Evolutionary conservation across 2,113 vertebrate genomes (phyloP), one percentile per base, ranked within the genome.

Genomic region (Eurypyga helias): DNA sequence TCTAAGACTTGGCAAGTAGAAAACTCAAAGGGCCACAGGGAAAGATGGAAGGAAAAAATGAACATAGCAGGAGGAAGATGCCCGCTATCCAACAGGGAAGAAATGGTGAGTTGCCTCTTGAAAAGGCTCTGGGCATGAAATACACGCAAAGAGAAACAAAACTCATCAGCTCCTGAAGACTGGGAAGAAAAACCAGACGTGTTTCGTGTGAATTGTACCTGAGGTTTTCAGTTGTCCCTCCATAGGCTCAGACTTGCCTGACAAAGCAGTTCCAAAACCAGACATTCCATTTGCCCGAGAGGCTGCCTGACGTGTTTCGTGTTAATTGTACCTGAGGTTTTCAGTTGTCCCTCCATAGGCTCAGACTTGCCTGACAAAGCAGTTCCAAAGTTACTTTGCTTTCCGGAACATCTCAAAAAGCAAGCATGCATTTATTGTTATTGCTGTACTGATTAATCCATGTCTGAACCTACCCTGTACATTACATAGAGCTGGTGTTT

Each of bases 401-500:
- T 91, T 89, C 54, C 58, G 54, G 25, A 19, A 76, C 3, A 0
- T 65, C 55, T 91, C 29, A 81, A 67, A 72, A 76, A 45, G 4
- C 33, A 90, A 87, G 45, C 31, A 58, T 17, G 21, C 8, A 6
- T 73, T 88, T 79, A 94, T 41, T 80, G 46, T 61, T 87, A 87
- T 49, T 76, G 81, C 54, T 91, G 24, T 82, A 89, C 81, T 75
- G 57, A 94, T 87, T 87, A 91, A 95, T 83, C 76, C 24, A 19
- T 17, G 10, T 61, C 73, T 88, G 91, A 95, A 83, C 41, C 45
- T 62, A 85, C n/a, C 51, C 58, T 76, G 65, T 54, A 73, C 19
- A 38, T 80, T 62, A 45, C 31, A 70, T 57, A 38, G 10, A 57
- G 70, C 36, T n/a, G 43, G 17, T 54, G 54, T 70, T 94, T 88